phyloP scores from a whole-genome alignment of 2,113 vertebrate genomes.

The Archilochus colubris region DNA sequence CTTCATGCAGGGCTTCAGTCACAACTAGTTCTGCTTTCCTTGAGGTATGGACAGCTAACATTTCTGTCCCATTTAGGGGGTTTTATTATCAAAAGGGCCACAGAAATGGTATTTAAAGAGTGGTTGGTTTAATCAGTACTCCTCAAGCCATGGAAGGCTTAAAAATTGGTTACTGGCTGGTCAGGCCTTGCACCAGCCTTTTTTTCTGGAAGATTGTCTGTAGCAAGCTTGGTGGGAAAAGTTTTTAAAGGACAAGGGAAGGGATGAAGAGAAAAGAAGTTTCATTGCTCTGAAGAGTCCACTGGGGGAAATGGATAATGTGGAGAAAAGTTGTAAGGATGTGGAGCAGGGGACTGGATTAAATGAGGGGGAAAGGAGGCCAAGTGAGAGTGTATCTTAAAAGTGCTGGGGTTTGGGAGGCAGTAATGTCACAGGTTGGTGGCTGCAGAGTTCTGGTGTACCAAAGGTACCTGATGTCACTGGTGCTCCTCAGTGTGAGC shows the following conservation, averaged over 20 bases:
- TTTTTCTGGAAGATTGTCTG: not conserved
- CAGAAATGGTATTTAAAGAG: not conserved
- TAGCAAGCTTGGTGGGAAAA: not conserved
- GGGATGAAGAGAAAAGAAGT: not conserved
- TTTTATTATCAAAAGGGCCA: not conserved
- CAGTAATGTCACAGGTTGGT: not conserved
- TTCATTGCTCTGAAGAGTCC: not conserved
- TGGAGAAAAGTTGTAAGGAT: not conserved
- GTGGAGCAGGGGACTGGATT: not conserved
- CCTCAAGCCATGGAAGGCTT: not conserved
- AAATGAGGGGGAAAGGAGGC: not conserved
- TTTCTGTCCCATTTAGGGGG: not conserved
- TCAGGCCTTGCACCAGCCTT: not conserved
- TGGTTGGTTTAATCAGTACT: not conserved
- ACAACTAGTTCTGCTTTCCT: not conserved
- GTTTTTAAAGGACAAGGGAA: not conserved
- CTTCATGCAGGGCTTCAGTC: not conserved
- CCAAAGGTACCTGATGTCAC: not conserved
- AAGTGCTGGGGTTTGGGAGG: not conserved
- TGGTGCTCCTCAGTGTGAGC: not conserved
- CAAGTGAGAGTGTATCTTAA: not conserved
- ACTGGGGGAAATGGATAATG: not conserved
- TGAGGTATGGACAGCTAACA: not conserved
- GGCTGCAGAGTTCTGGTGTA: not conserved
- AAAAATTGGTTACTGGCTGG: not conserved